These are phyloP conservation scores for Amphimedon queenslandica DNA, from an alignment of 37 sponge, comb jelly and placozoan species.

Conservation along the genomic window DNA sequence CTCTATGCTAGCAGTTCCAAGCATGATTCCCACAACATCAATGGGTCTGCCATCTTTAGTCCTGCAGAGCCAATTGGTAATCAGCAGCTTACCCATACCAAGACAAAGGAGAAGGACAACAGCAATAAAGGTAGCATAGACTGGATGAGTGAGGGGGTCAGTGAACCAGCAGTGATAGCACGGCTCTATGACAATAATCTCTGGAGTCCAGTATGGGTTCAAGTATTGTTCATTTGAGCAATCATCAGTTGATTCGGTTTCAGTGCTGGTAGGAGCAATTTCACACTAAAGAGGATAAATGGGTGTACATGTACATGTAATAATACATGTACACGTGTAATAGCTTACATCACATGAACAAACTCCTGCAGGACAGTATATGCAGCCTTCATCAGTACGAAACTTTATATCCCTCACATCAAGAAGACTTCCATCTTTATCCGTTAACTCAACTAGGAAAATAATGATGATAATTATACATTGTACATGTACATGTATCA, in stretches of 20 bases:
- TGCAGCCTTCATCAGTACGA: slow-evolving; percentile 37
- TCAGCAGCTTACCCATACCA: slow-evolving; percentile 80
- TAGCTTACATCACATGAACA: slow-evolving; percentile 60
- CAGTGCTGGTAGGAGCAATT: background rate
- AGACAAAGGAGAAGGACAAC: slow-evolving; percentile 43
- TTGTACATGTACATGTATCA: too few species aligned
- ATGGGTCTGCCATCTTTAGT: slow-evolving; percentile 64
- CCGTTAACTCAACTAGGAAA: slow-evolving; percentile 43
- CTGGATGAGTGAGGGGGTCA: slow-evolving; percentile 54
- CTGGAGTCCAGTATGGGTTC: slow-evolving; percentile 40
- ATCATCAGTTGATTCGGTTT: background rate
- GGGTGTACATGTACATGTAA: too few species aligned
- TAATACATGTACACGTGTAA: too few species aligned
- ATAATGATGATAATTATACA: background rate
- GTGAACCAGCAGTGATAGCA: slow-evolving; percentile 81
- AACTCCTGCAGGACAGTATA: slow-evolving; percentile 66
- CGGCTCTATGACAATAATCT: slow-evolving; percentile 15
- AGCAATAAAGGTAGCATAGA: slow-evolving; percentile 22
- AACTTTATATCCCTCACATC: slow-evolving; percentile 47
- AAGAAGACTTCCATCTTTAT: slow-evolving; percentile 42
- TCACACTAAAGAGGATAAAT: too few species aligned
- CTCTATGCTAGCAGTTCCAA: slow-evolving; percentile 49
- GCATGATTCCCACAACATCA: slow-evolving; percentile 63
- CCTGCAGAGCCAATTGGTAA: slow-evolving; percentile 45
- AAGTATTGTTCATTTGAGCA: slow-evolving; percentile 15